Base-by-base conservation (phyloP, 2,888 invertebrate genomes). In the Andrena minutula region DNA sequence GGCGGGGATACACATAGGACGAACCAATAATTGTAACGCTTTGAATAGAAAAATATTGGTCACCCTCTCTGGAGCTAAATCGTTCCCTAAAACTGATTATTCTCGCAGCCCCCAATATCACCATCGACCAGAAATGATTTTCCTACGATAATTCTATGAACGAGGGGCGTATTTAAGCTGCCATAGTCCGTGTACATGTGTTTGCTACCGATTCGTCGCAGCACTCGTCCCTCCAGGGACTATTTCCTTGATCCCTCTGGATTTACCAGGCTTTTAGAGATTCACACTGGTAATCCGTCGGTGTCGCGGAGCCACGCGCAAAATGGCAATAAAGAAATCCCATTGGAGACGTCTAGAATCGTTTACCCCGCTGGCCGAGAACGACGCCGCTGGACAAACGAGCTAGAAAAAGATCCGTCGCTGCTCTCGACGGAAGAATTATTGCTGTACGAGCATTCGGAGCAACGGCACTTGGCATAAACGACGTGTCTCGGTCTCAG, bases 111-210 rank as follows among this genome's bases (percentile, higher is more conserved):
- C 53, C 53, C 58, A 8, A 30, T 28, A 68, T 78, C 63, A 80
- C 77, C 80, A 87, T 41, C 88, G 89, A 91, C 91, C 89, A 84
- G 89, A 87, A 89, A 88, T 88, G 65, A 74, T 80, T 71, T 79
- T 81, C 58, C 35, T 70, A 73, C 68, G 69, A 66, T 53, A 28
- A 26, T 78, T 63, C 61, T 47, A 68, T 41, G 60, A 82, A 60
- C 70, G 56, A 49, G 60, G 69, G 82, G 73, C 73, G 73, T 51
- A 30, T 23, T 32, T 35, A n/a, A 41, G 5, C 65, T 41, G 49
- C 64, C 12, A 32, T 35, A 35, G 35, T 26, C 7, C n/a, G 5
- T 3, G 16, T 30, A 56, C 82, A 69, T 58, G 73, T 56, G 58
- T 74, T 74, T 64, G 81, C 68, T 41, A 51, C 56, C 35, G 30